These are phyloP conservation scores for Chironomus tentans DNA, from an alignment of 2,888 invertebrate genomes.

Conservation along the genomic window DNA sequence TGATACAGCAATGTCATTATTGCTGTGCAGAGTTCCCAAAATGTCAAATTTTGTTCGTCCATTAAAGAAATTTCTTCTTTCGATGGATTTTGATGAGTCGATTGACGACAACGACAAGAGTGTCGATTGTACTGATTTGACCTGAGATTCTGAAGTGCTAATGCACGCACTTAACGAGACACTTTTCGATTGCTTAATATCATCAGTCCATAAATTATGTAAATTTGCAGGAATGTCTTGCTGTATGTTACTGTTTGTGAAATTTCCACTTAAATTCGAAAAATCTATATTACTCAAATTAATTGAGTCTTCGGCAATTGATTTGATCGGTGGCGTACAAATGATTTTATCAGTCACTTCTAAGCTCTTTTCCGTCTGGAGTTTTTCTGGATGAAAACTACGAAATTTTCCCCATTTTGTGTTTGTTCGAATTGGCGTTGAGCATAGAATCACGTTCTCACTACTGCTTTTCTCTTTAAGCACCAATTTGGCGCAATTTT, in stretches of 20 bases:
- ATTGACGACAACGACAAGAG: neutral
- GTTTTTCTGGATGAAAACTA: constrained; percentile 14
- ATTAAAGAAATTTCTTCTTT: neutral
- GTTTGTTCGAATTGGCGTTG: constrained; percentile 2
- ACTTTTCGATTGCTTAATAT: neutral
- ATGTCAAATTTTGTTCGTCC: constrained; percentile 7
- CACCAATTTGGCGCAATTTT: constrained; percentile 16
- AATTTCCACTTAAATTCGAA: constrained; percentile 5
- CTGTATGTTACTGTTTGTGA: neutral
- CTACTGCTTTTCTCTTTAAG: constrained; percentile 21
- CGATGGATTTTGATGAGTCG: neutral
- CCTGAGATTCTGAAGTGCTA: neutral
- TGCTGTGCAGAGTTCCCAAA: neutral
- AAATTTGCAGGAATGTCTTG: constrained; percentile 1
- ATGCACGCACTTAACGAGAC: neutral
- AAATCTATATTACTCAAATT: constrained; percentile 2
- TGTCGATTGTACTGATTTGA: neutral
- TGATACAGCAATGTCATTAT: neutral
- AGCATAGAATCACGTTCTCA: constrained; percentile 17
- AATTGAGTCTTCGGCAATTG: neutral
- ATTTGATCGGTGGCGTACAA: neutral
- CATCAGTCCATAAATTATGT: constrained; percentile 6
- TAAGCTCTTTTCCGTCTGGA: neutral
- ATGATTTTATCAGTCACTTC: neutral
- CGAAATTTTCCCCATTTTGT: neutral